phyloP scores from a whole-genome alignment of 2,797 vertebrate genomes.

The Telmatherina bonti region DNA sequence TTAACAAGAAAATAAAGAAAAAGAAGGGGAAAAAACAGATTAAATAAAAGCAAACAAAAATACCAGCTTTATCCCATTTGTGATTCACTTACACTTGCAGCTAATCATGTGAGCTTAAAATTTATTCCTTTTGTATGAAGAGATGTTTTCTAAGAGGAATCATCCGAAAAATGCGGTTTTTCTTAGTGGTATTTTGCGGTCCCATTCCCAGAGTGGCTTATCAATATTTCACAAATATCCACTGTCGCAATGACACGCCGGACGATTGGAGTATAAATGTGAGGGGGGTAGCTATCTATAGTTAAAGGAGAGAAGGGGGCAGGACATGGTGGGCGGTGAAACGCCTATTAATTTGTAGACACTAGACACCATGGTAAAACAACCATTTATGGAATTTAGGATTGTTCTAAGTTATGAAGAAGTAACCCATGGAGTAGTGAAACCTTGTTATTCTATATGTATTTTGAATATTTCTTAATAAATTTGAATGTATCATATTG shows the following conservation, averaged over 20 bases:
- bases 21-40: neutral
- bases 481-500: neutral
- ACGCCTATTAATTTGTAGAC: slow-evolving; percentile 20
- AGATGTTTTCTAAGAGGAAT: slow-evolving; percentile 57
- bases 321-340: slow-evolving; percentile 67
- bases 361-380: slow-evolving; percentile 7
- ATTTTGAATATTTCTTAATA: neutral
- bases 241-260: slow-evolving; percentile 45
- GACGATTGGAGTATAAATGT: slow-evolving; percentile 44
- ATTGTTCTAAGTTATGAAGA: neutral
- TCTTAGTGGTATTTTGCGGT: slow-evolving; percentile 69
- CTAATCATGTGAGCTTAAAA: slow-evolving; percentile 20
- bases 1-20: too few relatives aligned
- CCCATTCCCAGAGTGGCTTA: slow-evolving; percentile 74
- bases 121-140: slow-evolving; percentile 67
- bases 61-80: slow-evolving; percentile 70
- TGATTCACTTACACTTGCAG: slow-evolving; percentile 47
- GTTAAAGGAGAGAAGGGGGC: slow-evolving; percentile 37
- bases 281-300: slow-evolving; percentile 37
- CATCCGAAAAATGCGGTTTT: slow-evolving; percentile 66
- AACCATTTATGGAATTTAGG: neutral
- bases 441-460: neutral
- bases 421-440: neutral
- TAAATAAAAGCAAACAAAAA: neutral
- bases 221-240: slow-evolving; percentile 48